Evolutionary conservation across 2,888 invertebrate species (phyloP), one percentile per base, ranked within the genome.

Genomic region (Sepiola atlantica): DNA sequence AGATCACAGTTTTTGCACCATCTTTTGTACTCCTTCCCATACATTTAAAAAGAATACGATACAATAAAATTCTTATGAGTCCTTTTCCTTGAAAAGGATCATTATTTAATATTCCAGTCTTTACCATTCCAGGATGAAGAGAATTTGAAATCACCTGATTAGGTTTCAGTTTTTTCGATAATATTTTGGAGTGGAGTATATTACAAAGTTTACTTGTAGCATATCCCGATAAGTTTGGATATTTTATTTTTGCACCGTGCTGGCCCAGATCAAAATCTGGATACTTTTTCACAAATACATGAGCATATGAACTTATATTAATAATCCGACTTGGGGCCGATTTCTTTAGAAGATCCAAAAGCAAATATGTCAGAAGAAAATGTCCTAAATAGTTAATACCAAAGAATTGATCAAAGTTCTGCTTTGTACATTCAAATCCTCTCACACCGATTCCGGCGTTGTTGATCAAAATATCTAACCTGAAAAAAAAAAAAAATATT

Each of bases 381-480:
- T 93, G 93, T 35, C 93, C 93, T 35, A 93, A 57, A 57, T 93
- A 61, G 35, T 93, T 93, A 28, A 35, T 57, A 24, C 93, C 93
- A 57, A 93, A 93, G 35, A 61, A 61, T 28, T 55, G n/a, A 35
- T 93, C 93, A 93, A 21, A 93, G 20, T 61, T 61, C 35, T 93
- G 93, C 35, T 55, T 61, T 12, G 93, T 93, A 24, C 93, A 32
- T 1, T 93, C 61, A 55, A 24, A 55, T 32, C 35, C 32, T 35
- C 35, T 55, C 93, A 93, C 55, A 32, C 55, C 93, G 57, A 93
- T 61, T 93, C 93, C 93, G 24, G 93, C 93, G 35, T 93, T 93
- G 57, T 93, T 93, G 93, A 93, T 93, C 35, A 93, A 61, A 35
- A 93, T 93, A 35, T 93, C 61, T 93, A 93, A 55, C 54, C 92